These are phyloP conservation scores for Drosophila kanekoi DNA, from an alignment of 2,888 invertebrate species.

Conservation along the genomic window DNA sequence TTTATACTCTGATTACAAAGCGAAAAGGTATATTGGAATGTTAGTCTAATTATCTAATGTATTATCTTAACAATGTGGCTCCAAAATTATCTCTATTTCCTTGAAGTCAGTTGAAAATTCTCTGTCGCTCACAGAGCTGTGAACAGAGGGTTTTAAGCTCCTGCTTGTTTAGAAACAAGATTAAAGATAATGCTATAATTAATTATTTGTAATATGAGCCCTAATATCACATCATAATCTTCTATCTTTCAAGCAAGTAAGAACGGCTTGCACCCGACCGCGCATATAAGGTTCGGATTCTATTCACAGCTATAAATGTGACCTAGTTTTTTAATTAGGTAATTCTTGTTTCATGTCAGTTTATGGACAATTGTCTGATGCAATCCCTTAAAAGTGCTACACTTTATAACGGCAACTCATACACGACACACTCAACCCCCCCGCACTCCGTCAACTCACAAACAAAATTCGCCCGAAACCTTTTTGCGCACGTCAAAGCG, in stretches of 20 bases:
- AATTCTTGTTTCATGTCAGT: conserved; percentile 5
- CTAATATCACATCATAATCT: not conserved
- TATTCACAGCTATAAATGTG: conserved; percentile 3
- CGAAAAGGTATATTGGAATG: no score
- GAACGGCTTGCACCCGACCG: not conserved
- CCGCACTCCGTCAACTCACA: not conserved
- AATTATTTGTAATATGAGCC: not conserved
- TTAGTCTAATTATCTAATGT: no score
- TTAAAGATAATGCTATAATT: not conserved
- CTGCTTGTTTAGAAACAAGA: no score
- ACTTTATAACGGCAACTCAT: conserved; percentile 12
- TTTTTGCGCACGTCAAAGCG: conserved; percentile 50
- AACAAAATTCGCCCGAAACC: conserved; percentile 34
- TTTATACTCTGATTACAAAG: no score
- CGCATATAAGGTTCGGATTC: not conserved
- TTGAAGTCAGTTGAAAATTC: no score
- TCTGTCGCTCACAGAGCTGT: no score
- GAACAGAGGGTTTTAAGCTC: no score
- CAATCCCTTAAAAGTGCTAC: conserved; percentile 12
- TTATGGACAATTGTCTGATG: conserved; percentile 15
- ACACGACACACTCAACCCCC: not conserved
- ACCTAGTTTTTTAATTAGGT: conserved; percentile 9
- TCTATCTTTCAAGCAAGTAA: not conserved
- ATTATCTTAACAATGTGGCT: no score
- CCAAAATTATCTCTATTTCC: no score